Base-by-base conservation (phyloP, 2,113 vertebrate genomes). In the Cheilinus undulatus region DNA sequence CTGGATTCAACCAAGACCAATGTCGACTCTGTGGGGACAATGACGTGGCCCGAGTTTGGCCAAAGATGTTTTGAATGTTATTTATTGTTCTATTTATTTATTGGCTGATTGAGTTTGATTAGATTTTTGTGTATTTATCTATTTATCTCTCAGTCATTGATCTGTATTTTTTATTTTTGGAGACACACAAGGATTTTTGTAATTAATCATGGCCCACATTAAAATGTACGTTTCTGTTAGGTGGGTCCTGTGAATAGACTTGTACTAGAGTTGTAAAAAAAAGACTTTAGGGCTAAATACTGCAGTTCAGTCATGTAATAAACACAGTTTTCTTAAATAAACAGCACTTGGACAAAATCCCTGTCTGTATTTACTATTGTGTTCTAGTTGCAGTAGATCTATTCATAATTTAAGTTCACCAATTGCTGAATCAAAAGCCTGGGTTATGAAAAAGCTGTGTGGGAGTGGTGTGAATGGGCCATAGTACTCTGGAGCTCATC, bases 51-150 rank as follows among this genome's bases (percentile, higher is more conserved):
- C 61, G 28, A 69, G 78, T 91, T 84, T 86, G 92, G 89, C 92
- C 92, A 93, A 94, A 92, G 90, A 91, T 91, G 57, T 88, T 91
- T 86, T 91, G 80, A 92, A 90, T 93, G 91, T 89, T 94, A 93
- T 93, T 93, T 93, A 93, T 93, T 89, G 76, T 92, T 91, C 45
- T 91, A 92, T 91, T 92, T 93, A 94, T 94, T 92, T 92, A 92
- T 92, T 89, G 80, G 43, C 79, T 78, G 71, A 82, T 80, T 82
- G 80, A 78, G 43, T 86, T 84, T 63, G 72, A 82, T 88, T 73
- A 0, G 36, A 76, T 81, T 87, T 78, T 87, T 85, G 86, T 88
- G 75, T 93, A 94, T 94, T 94, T 94, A 94, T 93, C 78, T 93
- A 93, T 94, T 93, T 93, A 94, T 93, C 82, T 87, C 80, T 82